A percentile compares a stretch with the other conserved stretches of the same genome.
Conservation (phyloP, 2,113 vertebrate genomes). For the Percopsis transmontana region DNA sequence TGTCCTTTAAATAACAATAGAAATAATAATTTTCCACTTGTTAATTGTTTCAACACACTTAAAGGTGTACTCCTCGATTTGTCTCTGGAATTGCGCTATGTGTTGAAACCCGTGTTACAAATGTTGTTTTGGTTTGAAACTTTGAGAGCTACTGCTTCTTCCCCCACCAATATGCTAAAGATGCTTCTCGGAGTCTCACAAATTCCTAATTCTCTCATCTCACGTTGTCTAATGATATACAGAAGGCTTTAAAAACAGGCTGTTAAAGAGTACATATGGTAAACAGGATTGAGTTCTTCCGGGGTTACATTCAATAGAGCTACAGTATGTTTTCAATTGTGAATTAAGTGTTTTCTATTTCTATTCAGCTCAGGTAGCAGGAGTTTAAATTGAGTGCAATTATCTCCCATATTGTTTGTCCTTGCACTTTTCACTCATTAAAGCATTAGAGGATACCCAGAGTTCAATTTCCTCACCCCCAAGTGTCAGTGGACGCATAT, state of each 20-base stretch:
- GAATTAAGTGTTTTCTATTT: slow-evolving; percentile 21
- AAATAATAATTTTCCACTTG: no score
- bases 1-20: no score
- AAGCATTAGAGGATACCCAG: slow-evolving; percentile 50
- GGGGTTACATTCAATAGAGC: slow-evolving; percentile 7
- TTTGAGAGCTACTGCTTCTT: no score
- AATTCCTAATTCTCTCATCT: slow-evolving; percentile 6
- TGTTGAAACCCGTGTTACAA: no score
- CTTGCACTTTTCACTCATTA: slow-evolving; percentile 58
- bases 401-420: slow-evolving; percentile 45
- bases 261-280: slow-evolving; percentile 10
- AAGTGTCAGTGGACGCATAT: slow-evolving; percentile 64
- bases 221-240: no score
- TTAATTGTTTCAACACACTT: neutral
- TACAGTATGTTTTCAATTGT: slow-evolving; percentile 12
- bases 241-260: slow-evolving; percentile 9
- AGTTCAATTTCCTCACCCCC: slow-evolving; percentile 43
- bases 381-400: slow-evolving; percentile 45
- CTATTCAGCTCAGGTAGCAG: slow-evolving; percentile 33
- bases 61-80: slow-evolving; percentile 14
- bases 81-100: neutral
- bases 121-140: no score
- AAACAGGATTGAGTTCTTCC: slow-evolving; percentile 4
- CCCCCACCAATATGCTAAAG: no score
- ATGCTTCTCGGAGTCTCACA: slow-evolving; percentile 9